Conservation (phyloP, 2,797 vertebrate genomes). For the Sarcophilus harrisii region DNA sequence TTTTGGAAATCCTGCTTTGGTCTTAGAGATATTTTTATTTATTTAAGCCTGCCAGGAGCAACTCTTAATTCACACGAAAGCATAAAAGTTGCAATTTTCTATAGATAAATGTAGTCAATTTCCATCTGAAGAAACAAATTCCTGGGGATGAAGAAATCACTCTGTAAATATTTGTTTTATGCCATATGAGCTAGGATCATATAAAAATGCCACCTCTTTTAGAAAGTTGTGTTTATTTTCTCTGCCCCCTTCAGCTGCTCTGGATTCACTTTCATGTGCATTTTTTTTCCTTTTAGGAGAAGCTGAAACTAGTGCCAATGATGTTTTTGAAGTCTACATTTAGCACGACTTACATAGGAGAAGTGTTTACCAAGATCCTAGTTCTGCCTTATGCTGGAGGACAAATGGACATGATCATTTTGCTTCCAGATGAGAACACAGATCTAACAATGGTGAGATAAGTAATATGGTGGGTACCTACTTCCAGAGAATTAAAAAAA, state of each 20-base stretch:
- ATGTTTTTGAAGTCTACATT: slow-evolving; percentile 71
- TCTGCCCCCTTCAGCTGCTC: not conserved
- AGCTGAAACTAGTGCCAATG: slow-evolving; percentile 77
- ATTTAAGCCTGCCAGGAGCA: not conserved
- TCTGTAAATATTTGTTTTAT: not conserved
- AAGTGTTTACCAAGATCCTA: slow-evolving; percentile 58
- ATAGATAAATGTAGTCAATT: not conserved
- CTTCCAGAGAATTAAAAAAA: not conserved
- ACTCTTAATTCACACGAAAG: not conserved
- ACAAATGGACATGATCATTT: slow-evolving; percentile 66
- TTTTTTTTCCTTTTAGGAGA: slow-evolving; percentile 45
- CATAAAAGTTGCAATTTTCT: not conserved
- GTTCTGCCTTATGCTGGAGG: slow-evolving; percentile 43
- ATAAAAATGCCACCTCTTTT: not conserved
- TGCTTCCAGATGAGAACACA: slow-evolving; percentile 47
- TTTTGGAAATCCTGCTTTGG: not conserved
- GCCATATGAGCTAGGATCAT: not conserved
- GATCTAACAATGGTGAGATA: slow-evolving; percentile 50
- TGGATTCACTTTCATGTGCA: not conserved
- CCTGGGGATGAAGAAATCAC: not conserved
- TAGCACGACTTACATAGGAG: not conserved
- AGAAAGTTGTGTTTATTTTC: not conserved
- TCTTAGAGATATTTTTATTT: not conserved
- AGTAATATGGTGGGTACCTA: rapidly evolving
- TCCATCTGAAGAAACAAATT: not conserved